phyloP scores from a whole-genome alignment of 2,797 vertebrate species.

The Aratinga solstitialis region DNA sequence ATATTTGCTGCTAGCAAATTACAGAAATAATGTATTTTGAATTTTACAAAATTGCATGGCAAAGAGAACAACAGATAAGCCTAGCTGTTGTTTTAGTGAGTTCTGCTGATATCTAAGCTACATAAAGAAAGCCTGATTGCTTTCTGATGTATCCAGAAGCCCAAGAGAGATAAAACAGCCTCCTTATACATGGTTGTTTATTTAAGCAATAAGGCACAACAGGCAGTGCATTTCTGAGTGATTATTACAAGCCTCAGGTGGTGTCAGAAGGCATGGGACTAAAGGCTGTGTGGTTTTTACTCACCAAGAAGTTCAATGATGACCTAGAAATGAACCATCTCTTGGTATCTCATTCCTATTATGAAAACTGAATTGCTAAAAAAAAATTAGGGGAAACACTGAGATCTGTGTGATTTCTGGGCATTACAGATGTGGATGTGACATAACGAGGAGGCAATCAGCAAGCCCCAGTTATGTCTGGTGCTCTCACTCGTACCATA shows the following conservation, averaged over 20 bases:
- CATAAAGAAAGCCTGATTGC: slow-evolving; percentile 49
- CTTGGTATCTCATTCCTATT: slow-evolving; percentile 8
- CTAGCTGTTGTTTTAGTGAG: slow-evolving; percentile 54
- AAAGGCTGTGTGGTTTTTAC: slow-evolving; percentile 15
- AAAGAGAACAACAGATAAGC: slow-evolving; percentile 57
- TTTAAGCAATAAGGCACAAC: slow-evolving; percentile 65
- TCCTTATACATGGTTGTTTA: slow-evolving; percentile 51
- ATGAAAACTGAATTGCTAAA: neutral
- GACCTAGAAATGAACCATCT: slow-evolving; percentile 34
- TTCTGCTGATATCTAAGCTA: slow-evolving; percentile 46
- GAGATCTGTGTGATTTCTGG: neutral
- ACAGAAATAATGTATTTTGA: slow-evolving; percentile 34
- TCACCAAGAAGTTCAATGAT: slow-evolving; percentile 16
- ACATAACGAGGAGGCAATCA: neutral
- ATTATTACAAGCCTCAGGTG: slow-evolving; percentile 53
- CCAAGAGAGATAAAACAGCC: slow-evolving; percentile 52
- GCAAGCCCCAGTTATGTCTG: neutral
- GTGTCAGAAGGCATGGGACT: slow-evolving; percentile 43
- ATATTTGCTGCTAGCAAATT: slow-evolving; percentile 35
- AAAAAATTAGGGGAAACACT: neutral
- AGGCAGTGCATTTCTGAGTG: slow-evolving; percentile 50
- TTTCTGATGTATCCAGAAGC: slow-evolving; percentile 63
- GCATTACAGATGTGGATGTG: neutral
- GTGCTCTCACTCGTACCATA: neutral
- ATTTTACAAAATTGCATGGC: slow-evolving; percentile 55